These are phyloP conservation scores for Tetramorium simillimum DNA, from an alignment of 1,140 invertebrate species.

Conservation along the genomic window DNA sequence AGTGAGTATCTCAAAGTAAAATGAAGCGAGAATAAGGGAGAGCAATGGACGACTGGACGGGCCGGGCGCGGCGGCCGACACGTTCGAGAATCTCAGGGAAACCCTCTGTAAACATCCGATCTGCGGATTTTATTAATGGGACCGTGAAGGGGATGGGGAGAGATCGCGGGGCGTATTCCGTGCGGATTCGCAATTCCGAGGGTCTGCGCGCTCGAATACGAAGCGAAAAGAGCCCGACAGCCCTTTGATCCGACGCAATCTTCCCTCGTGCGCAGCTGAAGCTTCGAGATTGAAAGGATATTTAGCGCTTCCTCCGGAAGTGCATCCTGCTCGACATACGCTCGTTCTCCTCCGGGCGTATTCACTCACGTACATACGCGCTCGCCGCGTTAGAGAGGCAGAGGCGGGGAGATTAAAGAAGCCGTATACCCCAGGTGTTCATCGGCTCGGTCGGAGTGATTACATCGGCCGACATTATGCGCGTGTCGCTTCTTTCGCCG, in stretches of 20 bases:
- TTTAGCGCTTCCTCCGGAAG: constrained; percentile 46
- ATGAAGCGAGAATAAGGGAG: constrained; percentile 48
- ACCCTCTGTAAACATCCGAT: constrained; percentile 71
- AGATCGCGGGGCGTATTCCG: neutral
- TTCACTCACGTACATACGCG: neutral
- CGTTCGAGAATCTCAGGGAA: constrained; percentile 27
- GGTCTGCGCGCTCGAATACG: constrained; percentile 32
- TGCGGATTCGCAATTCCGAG: constrained; percentile 34
- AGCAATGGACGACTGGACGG: neutral
- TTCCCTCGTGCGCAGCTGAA: constrained; percentile 38
- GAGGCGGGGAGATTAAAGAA: constrained; percentile 82
- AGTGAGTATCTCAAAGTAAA: constrained; percentile 77
- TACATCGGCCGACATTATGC: constrained; percentile 59
- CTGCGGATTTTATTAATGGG: constrained; percentile 67
- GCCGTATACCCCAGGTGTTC: constrained; percentile 73
- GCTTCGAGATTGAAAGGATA: constrained; percentile 66
- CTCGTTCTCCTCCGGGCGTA: neutral
- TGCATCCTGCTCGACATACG: neutral
- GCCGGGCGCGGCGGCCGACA: neutral
- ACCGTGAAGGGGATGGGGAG: neutral
- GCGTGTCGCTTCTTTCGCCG: neutral
- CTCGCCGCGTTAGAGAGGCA: constrained; percentile 72
- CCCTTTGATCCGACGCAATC: constrained; percentile 68
- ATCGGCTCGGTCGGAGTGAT: constrained; percentile 69
- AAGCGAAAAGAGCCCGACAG: neutral